Evolutionary conservation across 64 coral and sea anemone species (phyloP), one percentile per base, ranked within the genome.

Genomic region (Dendronephthya gigantea): DNA sequence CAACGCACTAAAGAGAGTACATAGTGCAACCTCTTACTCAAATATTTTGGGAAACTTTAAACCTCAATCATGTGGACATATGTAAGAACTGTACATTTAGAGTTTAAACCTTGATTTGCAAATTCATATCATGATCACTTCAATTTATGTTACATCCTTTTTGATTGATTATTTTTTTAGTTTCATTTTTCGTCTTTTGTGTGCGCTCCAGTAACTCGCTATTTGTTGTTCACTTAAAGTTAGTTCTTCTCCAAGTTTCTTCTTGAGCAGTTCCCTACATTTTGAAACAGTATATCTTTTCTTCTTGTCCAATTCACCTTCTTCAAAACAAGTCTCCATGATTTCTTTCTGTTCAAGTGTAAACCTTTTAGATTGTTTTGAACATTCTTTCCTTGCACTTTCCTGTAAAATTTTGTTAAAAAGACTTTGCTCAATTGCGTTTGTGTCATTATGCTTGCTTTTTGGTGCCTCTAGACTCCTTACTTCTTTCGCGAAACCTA

Each of bases 271-370:
- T 37, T 70, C 14, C 68, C 56, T 33, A 86, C 85, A 74, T 22
- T 25, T 40, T 40, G 58, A 39, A 25, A 58, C 16, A 29, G 85
- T 86, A 33, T n/a, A 15, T 28, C 52, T 86, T 2, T 86, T 66
- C n/a, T 32, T 69, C 43, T 86, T 86, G 33, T 86, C 68, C 2
- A n/a, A 2, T 47, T 86, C 56, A 1, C 85, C 85, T 43, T 58
- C 85, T 13, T 86, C 43, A 47, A 86, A 86, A 14, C 52, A 0
- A 65, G 25, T 19, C 34, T 39, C 31, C 23, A 41, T 43, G 52
- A 40, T 29, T 2, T 86, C 68, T 86, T 65, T 86, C 39, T 17
- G 84, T 15, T 2, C 32, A 36, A 34, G 22, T 68, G 12, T 58
- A 40, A 28, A 28, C 40, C 38, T 86, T 37, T n/a, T 51, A 8